A percentile compares a stretch with the other conserved stretches of the same genome.
These are phyloP conservation scores for Zophobas morio DNA, from an alignment of 1,140 invertebrate species.

Conservation along the genomic window DNA sequence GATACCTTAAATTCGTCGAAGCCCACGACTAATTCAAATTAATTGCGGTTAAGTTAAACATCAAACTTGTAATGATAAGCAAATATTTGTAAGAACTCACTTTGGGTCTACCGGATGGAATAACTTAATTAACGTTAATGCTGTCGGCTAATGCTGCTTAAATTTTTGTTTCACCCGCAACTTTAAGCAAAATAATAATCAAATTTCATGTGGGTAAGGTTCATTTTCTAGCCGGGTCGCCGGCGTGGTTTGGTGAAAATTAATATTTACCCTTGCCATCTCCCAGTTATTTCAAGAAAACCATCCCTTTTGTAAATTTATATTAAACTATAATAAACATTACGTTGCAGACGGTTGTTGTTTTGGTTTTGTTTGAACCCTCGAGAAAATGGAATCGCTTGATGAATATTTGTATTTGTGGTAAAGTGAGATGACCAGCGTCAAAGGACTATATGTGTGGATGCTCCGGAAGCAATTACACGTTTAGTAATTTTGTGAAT, in stretches of 20 bases:
- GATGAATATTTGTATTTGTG: conserved; percentile 5
- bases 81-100: conserved; percentile 25
- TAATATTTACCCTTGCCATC: conserved; percentile 4
- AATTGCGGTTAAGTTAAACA: conserved; percentile 42
- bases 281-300: conserved; percentile 8
- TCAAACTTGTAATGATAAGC: conserved; percentile 31
- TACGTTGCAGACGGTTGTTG: not conserved
- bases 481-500: conserved; percentile 9
- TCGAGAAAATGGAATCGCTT: not conserved
- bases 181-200: conserved; percentile 8
- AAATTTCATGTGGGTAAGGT: not conserved
- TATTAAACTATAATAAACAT: not conserved
- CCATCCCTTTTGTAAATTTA: not conserved
- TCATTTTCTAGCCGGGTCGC: not conserved
- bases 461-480: conserved; percentile 2
- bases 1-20: no score
- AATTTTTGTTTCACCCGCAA: not conserved
- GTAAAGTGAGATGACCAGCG: not conserved
- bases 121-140: conserved; percentile 40
- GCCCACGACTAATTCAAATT: conserved; percentile 20
- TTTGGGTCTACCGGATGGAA: not conserved
- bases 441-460: not conserved
- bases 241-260: not conserved
- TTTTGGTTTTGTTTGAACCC: not conserved
- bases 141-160: conserved; percentile 5